These are phyloP conservation scores for Timema podura DNA, from an alignment of 2,888 invertebrate species.

Conservation along the genomic window DNA sequence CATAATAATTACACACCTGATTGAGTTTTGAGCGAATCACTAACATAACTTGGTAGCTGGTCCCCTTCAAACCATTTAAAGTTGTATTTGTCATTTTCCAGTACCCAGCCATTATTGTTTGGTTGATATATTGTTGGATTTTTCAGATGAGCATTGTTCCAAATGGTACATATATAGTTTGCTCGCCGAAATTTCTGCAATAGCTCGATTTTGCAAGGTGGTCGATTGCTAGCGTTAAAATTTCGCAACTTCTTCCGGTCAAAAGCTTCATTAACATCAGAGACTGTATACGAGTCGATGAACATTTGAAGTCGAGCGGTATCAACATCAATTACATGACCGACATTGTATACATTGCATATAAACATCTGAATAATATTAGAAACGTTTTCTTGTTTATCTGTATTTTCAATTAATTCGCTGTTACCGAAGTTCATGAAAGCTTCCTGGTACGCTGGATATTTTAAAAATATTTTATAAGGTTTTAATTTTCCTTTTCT, in stretches of 20 bases:
- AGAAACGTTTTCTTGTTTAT: background rate
- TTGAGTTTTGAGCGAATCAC: conserved; percentile 2
- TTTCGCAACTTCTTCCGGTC: conserved; percentile 10
- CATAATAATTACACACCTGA: conserved; percentile 1
- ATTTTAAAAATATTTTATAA: background rate
- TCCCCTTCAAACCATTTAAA: conserved; percentile 10
- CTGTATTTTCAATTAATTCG: conserved; percentile 2
- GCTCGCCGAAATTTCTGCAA: conserved; percentile 7
- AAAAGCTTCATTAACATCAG: conserved; percentile 6
- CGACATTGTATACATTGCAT: background rate
- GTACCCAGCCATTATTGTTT: conserved; percentile 5
- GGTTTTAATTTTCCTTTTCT: conserved; percentile 11
- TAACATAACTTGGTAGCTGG: background rate
- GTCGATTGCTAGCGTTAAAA: conserved; percentile 8
- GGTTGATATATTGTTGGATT: background rate
- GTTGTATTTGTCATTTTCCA: background rate
- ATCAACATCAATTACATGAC: background rate
- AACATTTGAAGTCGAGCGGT: background rate
- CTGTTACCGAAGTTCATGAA: conserved; percentile 1
- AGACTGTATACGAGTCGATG: conserved; percentile 7
- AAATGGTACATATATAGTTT: background rate
- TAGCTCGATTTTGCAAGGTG: conserved; percentile 9
- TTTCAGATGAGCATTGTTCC: conserved; percentile 12
- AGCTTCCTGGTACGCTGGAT: background rate
- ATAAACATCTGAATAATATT: background rate